A percentile compares a stretch with the other conserved stretches of the same genome.
Conservation (phyloP, 2,113 vertebrate species). For the Egretta garzetta region DNA sequence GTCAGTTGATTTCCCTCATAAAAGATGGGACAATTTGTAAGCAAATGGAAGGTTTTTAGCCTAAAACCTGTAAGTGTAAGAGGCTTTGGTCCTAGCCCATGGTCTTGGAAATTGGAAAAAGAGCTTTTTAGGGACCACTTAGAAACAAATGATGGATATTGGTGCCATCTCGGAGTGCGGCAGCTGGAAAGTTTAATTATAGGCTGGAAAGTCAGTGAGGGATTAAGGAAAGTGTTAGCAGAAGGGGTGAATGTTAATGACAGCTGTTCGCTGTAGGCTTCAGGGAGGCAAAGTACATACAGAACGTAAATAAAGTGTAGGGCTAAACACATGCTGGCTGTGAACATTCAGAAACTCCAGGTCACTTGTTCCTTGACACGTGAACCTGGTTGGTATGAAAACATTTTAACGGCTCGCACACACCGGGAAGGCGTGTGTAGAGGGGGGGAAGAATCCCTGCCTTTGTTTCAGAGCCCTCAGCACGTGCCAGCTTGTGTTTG, state of each 20-base stretch:
- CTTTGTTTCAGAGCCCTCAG: not conserved
- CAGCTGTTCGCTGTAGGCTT: slow-evolving; percentile 74
- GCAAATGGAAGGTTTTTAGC: not conserved
- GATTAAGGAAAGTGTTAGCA: slow-evolving; percentile 73
- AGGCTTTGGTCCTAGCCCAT: not conserved
- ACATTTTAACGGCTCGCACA: not conserved
- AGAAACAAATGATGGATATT: slow-evolving; percentile 5
- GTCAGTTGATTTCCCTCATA: not conserved
- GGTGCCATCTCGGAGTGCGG: not conserved
- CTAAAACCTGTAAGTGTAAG: not conserved
- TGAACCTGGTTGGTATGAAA: not conserved
- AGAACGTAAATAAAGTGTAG: slow-evolving; percentile 44
- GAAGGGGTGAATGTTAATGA: slow-evolving; percentile 69
- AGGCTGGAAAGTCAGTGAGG: slow-evolving; percentile 72
- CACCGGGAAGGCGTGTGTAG: not conserved
- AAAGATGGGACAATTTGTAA: not conserved
- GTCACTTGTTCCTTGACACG: not conserved
- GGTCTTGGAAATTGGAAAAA: slow-evolving; percentile 8
- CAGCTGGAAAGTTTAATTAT: slow-evolving; percentile 83
- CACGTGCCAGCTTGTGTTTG: not conserved
- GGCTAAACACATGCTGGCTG: slow-evolving; percentile 4
- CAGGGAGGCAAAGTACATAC: slow-evolving; percentile 11
- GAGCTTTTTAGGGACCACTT: slow-evolving; percentile 9
- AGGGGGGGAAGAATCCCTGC: not conserved
- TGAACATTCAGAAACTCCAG: not conserved